A percentile compares a stretch with the other conserved stretches of the same genome.
Evolutionary conservation across 1,140 invertebrate species (phyloP).

Genomic region (Kradibia gibbosae): DNA sequence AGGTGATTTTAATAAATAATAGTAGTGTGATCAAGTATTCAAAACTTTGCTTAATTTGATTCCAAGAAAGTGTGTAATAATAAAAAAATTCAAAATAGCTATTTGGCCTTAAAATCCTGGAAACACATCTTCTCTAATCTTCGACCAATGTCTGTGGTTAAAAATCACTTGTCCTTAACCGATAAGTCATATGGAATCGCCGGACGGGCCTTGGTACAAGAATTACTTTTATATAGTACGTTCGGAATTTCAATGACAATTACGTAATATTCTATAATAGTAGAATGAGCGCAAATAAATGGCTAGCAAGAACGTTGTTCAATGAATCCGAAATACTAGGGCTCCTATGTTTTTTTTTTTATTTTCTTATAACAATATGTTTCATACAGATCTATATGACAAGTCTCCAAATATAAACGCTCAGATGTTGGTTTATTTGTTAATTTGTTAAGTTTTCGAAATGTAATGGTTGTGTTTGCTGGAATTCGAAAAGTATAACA

Average conservation of each 20-base stretch:
- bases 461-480: too few relatives aligned
- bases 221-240: constrained; percentile 59
- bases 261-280: background rate
- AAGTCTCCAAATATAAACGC: too few relatives aligned
- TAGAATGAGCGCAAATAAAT: background rate
- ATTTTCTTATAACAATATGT: too few relatives aligned
- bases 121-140: constrained; percentile 19
- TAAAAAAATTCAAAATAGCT: background rate
- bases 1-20: too few relatives aligned
- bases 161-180: constrained; percentile 25
- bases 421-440: too few relatives aligned
- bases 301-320: background rate
- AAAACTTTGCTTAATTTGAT: background rate
- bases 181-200: constrained; percentile 33
- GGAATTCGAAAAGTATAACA: too few relatives aligned
- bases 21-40: too few relatives aligned
- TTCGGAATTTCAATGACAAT: background rate
- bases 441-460: too few relatives aligned
- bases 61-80: background rate
- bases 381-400: too few relatives aligned
- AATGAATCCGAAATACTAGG: background rate
- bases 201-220: background rate
- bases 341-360: too few relatives aligned
- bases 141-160: constrained; percentile 31
- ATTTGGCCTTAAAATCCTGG: background rate